Base-by-base conservation (phyloP, 2,797 vertebrate species). In the Hoplostethus atlanticus region DNA sequence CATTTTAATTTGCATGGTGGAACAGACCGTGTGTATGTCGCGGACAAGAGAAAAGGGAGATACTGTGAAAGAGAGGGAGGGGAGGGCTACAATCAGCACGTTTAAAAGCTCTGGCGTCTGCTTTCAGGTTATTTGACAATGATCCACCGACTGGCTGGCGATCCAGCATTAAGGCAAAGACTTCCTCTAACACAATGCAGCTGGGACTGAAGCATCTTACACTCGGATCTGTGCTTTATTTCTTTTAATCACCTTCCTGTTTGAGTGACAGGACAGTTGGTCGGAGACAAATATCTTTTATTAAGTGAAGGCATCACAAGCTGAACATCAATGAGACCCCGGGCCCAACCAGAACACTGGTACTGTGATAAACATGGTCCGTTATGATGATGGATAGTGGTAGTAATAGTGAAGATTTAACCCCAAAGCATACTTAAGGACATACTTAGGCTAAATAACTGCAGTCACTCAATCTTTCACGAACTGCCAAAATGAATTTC, bases 211-310 rank as follows among this genome's bases (percentile, higher is more conserved):
- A 74, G 69, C 67, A 65, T 80, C 77, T 76, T 84, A 77, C 84
- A 73, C 81, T 79, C 46, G 77, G 80, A 90, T 84, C 76, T 79
- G 66, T 42, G 68, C 70, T 73, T 78, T 78, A 85, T 84, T 85
- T 57, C 65, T 81, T 69, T 87, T 81, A 56, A 83, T 91, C 88
- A 78, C 67, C 68, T 30, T 31, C 12, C 6, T 58, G 63, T 73
- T 61, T 70, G 56, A 87, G 71, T 68, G 44, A 64, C 44, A 7
- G 73, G 66, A 66, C 77, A 81, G 80, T 79, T 81, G 88, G 78
- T 69, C 68, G 13, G 58, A 53, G 51, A 52, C 65, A 73, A 80
- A 81, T 68, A 75, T 34, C 5, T 64, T 71, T 80, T 71, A 79
- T 80, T 72, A 21, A 62, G 25, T 79, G 69, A 75, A 74, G 61